Percentiles rank a stretch among this genome's conserved stretches.
Evolutionary conservation across 2,113 vertebrate species (phyloP).

Genomic region (Lichenostomus cassidix): DNA sequence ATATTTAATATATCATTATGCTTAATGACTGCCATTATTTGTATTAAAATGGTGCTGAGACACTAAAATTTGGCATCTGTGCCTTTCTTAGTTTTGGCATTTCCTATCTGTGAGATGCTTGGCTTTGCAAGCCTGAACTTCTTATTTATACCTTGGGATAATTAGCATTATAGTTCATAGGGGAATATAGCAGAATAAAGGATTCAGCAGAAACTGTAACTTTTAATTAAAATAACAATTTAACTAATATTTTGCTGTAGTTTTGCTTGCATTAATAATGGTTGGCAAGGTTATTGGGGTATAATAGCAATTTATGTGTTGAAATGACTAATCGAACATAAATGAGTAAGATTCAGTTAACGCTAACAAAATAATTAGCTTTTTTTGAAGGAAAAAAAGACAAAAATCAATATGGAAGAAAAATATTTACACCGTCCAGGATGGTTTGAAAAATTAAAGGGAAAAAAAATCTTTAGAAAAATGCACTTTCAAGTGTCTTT

Average conservation of each 20-base stretch:
- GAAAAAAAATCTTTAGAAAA: conserved; percentile 1
- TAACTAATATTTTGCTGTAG: not conserved
- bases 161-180: not conserved
- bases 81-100: not conserved
- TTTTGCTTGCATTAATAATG: conserved; percentile 1
- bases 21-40: not conserved
- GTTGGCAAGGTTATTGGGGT: not conserved
- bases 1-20: not conserved
- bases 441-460: conserved; percentile 28
- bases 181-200: not conserved
- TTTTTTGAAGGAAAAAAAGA: conserved; percentile 30
- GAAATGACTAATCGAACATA: conserved; percentile 32
- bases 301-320: not conserved
- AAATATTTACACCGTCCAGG: conserved; percentile 27
- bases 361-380: conserved; percentile 50
- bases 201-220: not conserved
- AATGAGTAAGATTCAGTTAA: conserved; percentile 16
- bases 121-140: not conserved
- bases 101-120: not conserved
- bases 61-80: not conserved
- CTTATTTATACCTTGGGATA: not conserved
- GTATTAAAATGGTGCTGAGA: not conserved
- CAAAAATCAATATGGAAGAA: conserved; percentile 50
- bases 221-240: conserved; percentile 12
- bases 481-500: conserved; percentile 26